Evolutionary conservation across 1,140 invertebrate genomes (phyloP).

Genomic region (Bradynema listronoti): DNA sequence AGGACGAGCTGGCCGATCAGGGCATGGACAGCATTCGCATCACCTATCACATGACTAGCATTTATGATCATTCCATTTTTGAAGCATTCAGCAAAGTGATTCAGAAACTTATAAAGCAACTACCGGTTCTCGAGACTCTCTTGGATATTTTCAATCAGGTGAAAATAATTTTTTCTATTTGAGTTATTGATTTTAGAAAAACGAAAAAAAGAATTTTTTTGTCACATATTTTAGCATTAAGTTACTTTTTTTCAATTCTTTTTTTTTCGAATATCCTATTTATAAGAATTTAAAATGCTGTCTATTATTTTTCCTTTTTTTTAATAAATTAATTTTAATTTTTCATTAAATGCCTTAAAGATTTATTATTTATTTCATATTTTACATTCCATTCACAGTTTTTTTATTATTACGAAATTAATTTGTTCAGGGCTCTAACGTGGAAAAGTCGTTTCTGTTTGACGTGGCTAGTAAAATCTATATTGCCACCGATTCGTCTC

Average conservation of each 20-base stretch:
- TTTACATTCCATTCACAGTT: neutral
- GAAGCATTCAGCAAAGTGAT: conserved; percentile 99
- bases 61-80: conserved; percentile 99
- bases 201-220: too few species aligned
- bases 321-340: too few species aligned
- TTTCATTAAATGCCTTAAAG: too few species aligned
- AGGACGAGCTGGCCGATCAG: conserved; percentile 82
- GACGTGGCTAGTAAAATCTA: conserved; percentile 99
- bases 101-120: conserved; percentile 93
- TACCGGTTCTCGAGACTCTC: conserved; percentile 91
- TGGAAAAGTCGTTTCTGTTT: conserved; percentile 96
- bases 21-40: conserved; percentile 64
- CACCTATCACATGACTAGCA: conserved; percentile 91
- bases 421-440: conserved; percentile 77
- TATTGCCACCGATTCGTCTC: conserved; percentile 94
- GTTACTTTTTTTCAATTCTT: too few species aligned
- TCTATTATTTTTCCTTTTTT: too few species aligned
- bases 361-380: too few species aligned
- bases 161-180: conserved; percentile 62
- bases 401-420: neutral
- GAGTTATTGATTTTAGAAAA: too few species aligned
- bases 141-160: conserved; percentile 98
- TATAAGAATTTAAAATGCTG: too few species aligned
- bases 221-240: too few species aligned
- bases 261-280: too few species aligned